phyloP scores from a whole-genome alignment of 2,797 vertebrate genomes.

The Syngnathus acus region DNA sequence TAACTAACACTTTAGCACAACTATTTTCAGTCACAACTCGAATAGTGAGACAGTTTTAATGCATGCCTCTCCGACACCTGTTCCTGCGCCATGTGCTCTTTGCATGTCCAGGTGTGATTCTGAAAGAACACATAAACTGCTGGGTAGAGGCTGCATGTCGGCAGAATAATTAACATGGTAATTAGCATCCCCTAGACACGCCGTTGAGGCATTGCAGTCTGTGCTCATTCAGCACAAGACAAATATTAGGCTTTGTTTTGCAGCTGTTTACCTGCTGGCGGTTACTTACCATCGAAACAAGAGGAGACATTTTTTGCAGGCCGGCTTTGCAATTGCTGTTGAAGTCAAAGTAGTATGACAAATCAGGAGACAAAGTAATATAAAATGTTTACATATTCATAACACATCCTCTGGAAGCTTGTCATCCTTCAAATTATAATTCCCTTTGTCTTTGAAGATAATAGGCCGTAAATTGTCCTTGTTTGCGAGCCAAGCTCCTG shows the following conservation, averaged over 20 bases:
- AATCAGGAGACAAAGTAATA: conserved; percentile 31
- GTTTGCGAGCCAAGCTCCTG: conserved; percentile 67
- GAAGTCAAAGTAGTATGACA: conserved; percentile 36
- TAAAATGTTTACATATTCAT: conserved; percentile 64
- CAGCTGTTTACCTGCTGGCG: conserved; percentile 2
- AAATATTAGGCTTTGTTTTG: conserved; percentile 5
- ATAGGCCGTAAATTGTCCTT: conserved; percentile 74
- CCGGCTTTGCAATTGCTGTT: conserved; percentile 54
- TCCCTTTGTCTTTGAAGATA: conserved; percentile 73
- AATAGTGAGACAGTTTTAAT: background rate
- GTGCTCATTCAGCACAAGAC: conserved; percentile 15
- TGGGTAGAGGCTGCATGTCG: conserved; percentile 25
- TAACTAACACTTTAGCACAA: background rate
- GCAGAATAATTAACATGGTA: conserved; percentile 50
- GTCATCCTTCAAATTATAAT: conserved; percentile 70
- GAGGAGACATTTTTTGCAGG: conserved; percentile 22
- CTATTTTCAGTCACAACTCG: background rate
- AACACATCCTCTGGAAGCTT: conserved; percentile 61
- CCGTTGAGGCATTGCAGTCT: conserved; percentile 50
- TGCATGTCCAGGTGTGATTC: conserved; percentile 20
- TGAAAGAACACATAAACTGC: background rate
- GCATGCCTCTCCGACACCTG: background rate
- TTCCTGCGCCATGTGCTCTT: conserved; percentile 11
- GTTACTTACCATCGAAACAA: conserved; percentile 11
- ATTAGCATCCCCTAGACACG: conserved; percentile 70